phyloP scores from a whole-genome alignment of 2,888 invertebrate genomes.

The Phania funesta region DNA sequence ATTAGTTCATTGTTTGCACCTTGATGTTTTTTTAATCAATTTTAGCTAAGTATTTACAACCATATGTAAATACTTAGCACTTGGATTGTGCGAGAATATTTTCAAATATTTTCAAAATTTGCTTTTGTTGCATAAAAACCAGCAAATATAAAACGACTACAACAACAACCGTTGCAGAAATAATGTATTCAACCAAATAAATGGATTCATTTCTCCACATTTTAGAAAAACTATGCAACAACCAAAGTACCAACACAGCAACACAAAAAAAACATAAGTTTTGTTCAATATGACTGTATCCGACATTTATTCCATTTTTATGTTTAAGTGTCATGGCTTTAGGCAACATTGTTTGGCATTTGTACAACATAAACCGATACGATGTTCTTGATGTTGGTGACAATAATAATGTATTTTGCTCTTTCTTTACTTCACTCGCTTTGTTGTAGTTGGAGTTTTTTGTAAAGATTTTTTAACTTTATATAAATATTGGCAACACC shows the following conservation, averaged over 20 bases:
- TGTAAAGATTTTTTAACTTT: constrained; percentile 8
- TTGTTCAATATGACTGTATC: constrained; percentile 31
- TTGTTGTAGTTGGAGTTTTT: neutral
- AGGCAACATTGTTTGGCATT: constrained; percentile 51
- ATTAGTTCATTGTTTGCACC: too few species aligned
- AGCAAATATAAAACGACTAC: neutral
- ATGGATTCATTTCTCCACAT: constrained; percentile 9
- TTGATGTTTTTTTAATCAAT: too few species aligned
- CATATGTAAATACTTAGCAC: too few species aligned
- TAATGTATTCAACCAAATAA: neutral
- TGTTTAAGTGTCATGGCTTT: constrained; percentile 53
- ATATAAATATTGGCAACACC: constrained; percentile 34
- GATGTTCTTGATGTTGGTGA: constrained; percentile 9
- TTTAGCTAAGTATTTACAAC: too few species aligned
- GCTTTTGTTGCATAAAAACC: neutral
- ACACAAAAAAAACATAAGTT: neutral
- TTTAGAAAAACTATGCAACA: neutral
- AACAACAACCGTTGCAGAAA: neutral
- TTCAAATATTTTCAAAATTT: neutral
- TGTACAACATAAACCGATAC: constrained; percentile 27
- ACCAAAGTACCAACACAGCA: neutral
- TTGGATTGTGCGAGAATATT: neutral
- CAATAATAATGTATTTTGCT: constrained; percentile 33
- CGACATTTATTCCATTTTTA: constrained; percentile 55
- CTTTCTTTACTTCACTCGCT: neutral